A percentile compares a stretch with the other conserved stretches of the same genome.
Evolutionary conservation across 2,888 invertebrate genomes (phyloP).

Genomic region (Tachina grossa): DNA sequence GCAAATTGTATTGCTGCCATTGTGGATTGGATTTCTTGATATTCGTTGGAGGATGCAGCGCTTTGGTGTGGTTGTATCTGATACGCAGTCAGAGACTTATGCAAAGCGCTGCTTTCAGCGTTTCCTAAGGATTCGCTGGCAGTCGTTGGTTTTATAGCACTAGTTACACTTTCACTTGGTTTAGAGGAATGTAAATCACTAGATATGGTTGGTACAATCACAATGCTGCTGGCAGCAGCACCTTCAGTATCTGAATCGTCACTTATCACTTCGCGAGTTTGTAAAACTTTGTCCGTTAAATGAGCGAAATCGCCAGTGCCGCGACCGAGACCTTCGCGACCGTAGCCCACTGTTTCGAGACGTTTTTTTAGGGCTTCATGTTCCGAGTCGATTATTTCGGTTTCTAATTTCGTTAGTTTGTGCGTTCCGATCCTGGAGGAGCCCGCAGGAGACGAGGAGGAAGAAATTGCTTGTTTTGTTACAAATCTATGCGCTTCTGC

Average conservation of each 20-base stretch:
- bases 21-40: constrained; percentile 85
- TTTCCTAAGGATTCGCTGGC: constrained; percentile 67
- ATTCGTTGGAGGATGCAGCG: constrained; percentile 75
- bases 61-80: constrained; percentile 77
- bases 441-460: constrained; percentile 62
- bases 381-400: constrained; percentile 39
- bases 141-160: constrained; percentile 66
- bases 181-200: constrained; percentile 16
- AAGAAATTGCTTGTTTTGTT: constrained; percentile 76
- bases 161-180: constrained; percentile 66
- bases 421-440: constrained; percentile 69
- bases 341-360: constrained; percentile 69
- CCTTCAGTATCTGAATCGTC: constrained; percentile 81
- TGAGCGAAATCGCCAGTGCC: constrained; percentile 53
- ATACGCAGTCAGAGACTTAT: constrained; percentile 78
- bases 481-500: constrained; percentile 79
- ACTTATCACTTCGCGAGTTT: constrained; percentile 53
- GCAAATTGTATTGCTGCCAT: constrained; percentile 88
- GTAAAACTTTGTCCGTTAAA: constrained; percentile 39
- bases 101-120: constrained; percentile 76
- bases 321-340: constrained; percentile 64
- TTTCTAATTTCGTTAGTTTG: constrained; percentile 43
- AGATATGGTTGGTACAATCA: constrained; percentile 76
- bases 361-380: constrained; percentile 60
- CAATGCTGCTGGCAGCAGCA: constrained; percentile 77